phyloP scores from a whole-genome alignment of 2,888 invertebrate genomes.

The Amblyjoppa proteus region DNA sequence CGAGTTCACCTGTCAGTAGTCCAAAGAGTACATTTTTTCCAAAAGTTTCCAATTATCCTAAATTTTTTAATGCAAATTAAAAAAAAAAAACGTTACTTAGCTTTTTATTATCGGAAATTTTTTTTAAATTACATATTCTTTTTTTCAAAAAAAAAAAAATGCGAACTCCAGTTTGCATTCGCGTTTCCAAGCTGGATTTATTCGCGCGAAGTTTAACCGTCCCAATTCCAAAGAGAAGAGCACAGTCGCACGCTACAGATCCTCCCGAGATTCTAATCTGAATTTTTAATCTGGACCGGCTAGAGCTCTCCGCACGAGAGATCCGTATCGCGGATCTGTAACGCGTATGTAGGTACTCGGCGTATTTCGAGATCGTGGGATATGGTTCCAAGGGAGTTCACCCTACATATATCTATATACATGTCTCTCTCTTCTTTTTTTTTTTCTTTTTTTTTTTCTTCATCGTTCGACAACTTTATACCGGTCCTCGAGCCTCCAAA shows the following conservation, averaged over 20 bases:
- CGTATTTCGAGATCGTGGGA: slow-evolving; percentile 74
- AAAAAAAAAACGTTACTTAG: too few relatives aligned
- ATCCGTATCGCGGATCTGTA: slow-evolving; percentile 79
- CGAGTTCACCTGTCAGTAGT: neutral
- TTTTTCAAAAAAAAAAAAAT: neutral
- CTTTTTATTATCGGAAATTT: too few relatives aligned
- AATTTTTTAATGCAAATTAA: too few relatives aligned
- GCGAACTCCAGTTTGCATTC: neutral
- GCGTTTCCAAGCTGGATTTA: neutral
- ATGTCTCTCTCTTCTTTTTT: slow-evolving; percentile 27
- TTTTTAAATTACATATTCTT: neutral
- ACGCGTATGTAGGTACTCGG: slow-evolving; percentile 74
- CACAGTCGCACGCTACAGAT: slow-evolving; percentile 33
- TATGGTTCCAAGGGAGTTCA: slow-evolving; percentile 57
- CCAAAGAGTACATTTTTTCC: neutral
- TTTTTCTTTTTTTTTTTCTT: neutral
- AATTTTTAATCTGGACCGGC: slow-evolving; percentile 29
- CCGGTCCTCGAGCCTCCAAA: slow-evolving; percentile 65
- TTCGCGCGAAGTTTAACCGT: neutral
- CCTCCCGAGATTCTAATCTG: slow-evolving; percentile 46
- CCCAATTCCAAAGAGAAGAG: slow-evolving; percentile 4
- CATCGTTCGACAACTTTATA: slow-evolving; percentile 59
- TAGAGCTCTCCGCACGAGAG: slow-evolving; percentile 65
- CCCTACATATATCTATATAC: slow-evolving; percentile 1
- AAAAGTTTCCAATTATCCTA: too few relatives aligned